These are phyloP conservation scores for Maniola hyperantus DNA, from an alignment of 2,888 invertebrate genomes.

Conservation along the genomic window DNA sequence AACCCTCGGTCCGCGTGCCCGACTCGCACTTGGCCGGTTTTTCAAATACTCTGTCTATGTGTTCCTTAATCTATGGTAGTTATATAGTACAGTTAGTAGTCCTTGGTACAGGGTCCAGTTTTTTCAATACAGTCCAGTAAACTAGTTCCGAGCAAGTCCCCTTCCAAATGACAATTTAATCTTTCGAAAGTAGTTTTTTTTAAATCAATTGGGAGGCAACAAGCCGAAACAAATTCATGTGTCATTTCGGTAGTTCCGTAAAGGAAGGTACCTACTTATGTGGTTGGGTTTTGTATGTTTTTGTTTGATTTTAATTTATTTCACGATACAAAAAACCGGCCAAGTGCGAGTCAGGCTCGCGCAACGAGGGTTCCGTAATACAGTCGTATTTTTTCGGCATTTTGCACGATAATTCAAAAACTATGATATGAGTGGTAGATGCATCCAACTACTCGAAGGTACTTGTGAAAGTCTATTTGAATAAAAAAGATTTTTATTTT, in stretches of 20 bases:
- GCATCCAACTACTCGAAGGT: too few relatives aligned
- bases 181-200: constrained; percentile 70
- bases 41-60: background rate
- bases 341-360: too few relatives aligned
- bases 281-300: constrained; percentile 6
- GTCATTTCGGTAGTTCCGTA: constrained; percentile 73
- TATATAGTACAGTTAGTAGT: background rate
- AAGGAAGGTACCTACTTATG: constrained; percentile 57
- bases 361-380: too few relatives aligned
- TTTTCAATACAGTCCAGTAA: constrained; percentile 22
- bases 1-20: too few relatives aligned
- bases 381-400: too few relatives aligned
- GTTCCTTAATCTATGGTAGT: background rate
- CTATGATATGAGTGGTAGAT: too few relatives aligned
- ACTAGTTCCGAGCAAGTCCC: constrained; percentile 37
- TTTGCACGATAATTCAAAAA: too few relatives aligned
- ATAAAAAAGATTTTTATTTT: too few relatives aligned
- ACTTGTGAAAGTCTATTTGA: too few relatives aligned
- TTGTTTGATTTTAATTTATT: constrained; percentile 12
- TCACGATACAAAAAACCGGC: background rate
- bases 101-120: constrained; percentile 18
- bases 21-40: too few relatives aligned
- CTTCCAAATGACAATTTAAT: constrained; percentile 80
- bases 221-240: constrained; percentile 65
- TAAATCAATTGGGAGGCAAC: constrained; percentile 64